phyloP scores from a whole-genome alignment of 64 coral and sea anemone species.

The Stylophora pistillata region DNA sequence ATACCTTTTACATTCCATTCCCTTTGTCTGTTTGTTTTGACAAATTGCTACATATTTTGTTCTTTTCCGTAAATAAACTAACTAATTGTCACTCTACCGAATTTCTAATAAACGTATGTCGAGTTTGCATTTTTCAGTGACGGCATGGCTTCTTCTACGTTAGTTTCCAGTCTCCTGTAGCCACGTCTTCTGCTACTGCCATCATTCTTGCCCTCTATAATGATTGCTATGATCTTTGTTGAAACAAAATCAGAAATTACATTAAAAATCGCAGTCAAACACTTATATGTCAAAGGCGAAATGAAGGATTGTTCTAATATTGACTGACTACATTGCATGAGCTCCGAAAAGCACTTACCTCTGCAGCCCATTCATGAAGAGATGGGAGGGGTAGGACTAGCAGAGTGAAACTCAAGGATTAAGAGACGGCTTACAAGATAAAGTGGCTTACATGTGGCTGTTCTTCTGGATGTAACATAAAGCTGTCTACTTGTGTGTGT shows the following conservation, averaged over 20 bases:
- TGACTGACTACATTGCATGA: too few relatives aligned
- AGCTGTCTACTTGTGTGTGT: too few relatives aligned
- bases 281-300: neutral
- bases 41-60: neutral
- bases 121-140: constrained; percentile 77
- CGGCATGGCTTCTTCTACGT: constrained; percentile 91
- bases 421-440: too few relatives aligned
- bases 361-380: too few relatives aligned
- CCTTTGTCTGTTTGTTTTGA: neutral
- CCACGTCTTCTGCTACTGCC: constrained; percentile 11
- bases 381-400: too few relatives aligned
- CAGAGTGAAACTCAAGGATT: too few relatives aligned
- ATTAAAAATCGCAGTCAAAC: neutral
- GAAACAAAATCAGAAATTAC: neutral
- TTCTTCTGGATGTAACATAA: too few relatives aligned
- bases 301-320: too few relatives aligned
- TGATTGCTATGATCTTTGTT: constrained; percentile 78
- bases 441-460: too few relatives aligned
- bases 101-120: constrained; percentile 70
- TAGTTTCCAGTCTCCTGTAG: constrained; percentile 87
- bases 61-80: neutral
- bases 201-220: constrained; percentile 69
- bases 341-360: too few relatives aligned
- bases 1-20: too few relatives aligned
- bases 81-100: neutral